Evolutionary conservation across 2,888 invertebrate species (phyloP).

Genomic region (Idaea straminata): DNA sequence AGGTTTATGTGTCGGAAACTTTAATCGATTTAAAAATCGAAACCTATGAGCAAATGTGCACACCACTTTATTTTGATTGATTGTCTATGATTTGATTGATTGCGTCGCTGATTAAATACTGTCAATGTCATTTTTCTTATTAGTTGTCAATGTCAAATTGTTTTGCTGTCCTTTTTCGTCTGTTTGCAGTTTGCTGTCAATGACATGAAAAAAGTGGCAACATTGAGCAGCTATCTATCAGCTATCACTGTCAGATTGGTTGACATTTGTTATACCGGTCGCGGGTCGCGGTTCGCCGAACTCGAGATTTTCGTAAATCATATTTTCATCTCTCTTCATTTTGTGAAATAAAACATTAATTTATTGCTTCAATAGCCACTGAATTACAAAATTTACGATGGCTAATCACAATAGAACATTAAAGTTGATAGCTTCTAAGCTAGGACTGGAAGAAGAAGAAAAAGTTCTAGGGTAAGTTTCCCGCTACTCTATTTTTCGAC

Average conservation of each 20-base stretch:
- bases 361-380: too few relatives aligned
- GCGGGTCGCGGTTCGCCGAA: too few relatives aligned
- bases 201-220: too few relatives aligned
- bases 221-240: too few relatives aligned
- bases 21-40: neutral
- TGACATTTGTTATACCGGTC: too few relatives aligned
- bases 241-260: too few relatives aligned
- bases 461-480: conserved; percentile 59
- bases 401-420: conserved; percentile 55
- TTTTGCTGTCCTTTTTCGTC: conserved; percentile 8
- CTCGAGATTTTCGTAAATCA: too few relatives aligned
- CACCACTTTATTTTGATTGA: conserved; percentile 11
- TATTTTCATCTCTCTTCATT: too few relatives aligned
- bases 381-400: conserved; percentile 36
- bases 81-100: conserved; percentile 19
- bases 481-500: neutral
- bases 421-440: conserved; percentile 57
- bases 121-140: conserved; percentile 12
- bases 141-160: conserved; percentile 13
- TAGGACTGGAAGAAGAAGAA: conserved; percentile 61
- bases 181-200: conserved; percentile 5
- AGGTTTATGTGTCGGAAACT: neutral
- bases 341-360: too few relatives aligned
- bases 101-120: conserved; percentile 7
- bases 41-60: neutral